Evolutionary conservation across 1,140 invertebrate species (phyloP).

Genomic region (Sycophila sp.): DNA sequence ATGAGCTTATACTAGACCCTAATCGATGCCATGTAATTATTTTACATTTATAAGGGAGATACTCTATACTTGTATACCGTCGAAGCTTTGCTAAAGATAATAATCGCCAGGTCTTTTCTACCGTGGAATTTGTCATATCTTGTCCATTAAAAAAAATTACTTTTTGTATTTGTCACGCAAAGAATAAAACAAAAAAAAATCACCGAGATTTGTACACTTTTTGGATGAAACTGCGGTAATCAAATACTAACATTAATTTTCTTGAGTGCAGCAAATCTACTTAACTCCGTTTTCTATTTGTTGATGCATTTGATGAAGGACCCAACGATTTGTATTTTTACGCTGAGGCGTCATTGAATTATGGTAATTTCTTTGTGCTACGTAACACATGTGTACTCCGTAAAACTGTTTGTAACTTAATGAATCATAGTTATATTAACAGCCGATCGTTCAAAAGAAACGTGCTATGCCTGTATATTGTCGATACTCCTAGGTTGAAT

Average conservation of each 20-base stretch:
- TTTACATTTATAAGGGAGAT: slow-evolving; percentile 2
- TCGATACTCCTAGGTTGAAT: slow-evolving; percentile 57
- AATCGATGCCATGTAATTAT: slow-evolving; percentile 27
- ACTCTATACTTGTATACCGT: no score
- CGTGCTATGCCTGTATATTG: slow-evolving; percentile 45
- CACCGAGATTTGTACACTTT: no score
- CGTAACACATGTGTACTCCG: slow-evolving; percentile 8
- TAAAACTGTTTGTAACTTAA: slow-evolving; percentile 21
- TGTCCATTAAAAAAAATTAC: neutral
- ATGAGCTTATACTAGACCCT: slow-evolving; percentile 22
- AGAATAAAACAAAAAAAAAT: no score
- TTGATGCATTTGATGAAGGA: slow-evolving; percentile 9
- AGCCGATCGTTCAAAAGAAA: slow-evolving; percentile 29
- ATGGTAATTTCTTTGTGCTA: slow-evolving; percentile 26
- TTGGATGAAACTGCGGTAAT: no score
- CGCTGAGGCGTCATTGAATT: neutral
- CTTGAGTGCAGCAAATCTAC: neutral
- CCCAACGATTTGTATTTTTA: slow-evolving; percentile 13
- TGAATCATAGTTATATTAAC: slow-evolving; percentile 30
- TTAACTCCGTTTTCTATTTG: neutral
- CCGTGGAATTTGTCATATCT: neutral
- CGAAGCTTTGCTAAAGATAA: slow-evolving; percentile 3
- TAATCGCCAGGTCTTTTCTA: slow-evolving; percentile 3
- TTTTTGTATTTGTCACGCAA: slow-evolving; percentile 6
- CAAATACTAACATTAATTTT: no score